Evolutionary conservation across 2,888 invertebrate genomes (phyloP).

Genomic region (Byasa hedistus): DNA sequence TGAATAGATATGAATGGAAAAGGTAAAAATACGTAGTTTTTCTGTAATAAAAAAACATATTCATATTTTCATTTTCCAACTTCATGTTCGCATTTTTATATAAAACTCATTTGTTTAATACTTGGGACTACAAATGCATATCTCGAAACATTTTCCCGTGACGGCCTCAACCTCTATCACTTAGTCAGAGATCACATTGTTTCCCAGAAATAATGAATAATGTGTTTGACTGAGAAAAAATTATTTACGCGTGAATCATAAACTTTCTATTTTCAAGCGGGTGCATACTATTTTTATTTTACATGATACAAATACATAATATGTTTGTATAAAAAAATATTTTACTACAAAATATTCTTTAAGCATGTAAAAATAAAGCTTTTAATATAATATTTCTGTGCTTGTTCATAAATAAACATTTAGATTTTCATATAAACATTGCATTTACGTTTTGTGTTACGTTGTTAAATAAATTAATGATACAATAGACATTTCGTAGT

Average conservation of each 20-base stretch:
- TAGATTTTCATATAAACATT: background rate
- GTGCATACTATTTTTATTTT: conserved; percentile 10
- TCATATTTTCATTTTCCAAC: background rate
- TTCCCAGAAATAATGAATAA: conserved; percentile 61
- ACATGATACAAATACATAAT: background rate
- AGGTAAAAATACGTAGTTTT: too few species aligned
- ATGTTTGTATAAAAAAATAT: background rate
- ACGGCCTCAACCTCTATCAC: conserved; percentile 51
- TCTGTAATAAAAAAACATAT: background rate
- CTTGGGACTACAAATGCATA: conserved; percentile 48
- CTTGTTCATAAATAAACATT: background rate
- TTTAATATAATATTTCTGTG: background rate
- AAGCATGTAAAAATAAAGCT: too few species aligned
- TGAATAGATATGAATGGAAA: too few species aligned
- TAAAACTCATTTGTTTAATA: conserved; percentile 44
- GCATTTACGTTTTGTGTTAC: background rate
- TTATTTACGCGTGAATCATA: conserved; percentile 34
- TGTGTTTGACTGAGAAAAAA: conserved; percentile 36
- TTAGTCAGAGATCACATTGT: conserved; percentile 52
- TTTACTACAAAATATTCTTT: background rate
- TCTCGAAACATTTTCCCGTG: conserved; percentile 70
- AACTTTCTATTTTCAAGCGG: conserved; percentile 23
- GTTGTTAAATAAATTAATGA: background rate
- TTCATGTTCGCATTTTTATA: background rate
- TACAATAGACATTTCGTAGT: background rate